These are phyloP conservation scores for Marcusenius ussheri DNA, from an alignment of 2,113 vertebrate species.

Conservation along the genomic window DNA sequence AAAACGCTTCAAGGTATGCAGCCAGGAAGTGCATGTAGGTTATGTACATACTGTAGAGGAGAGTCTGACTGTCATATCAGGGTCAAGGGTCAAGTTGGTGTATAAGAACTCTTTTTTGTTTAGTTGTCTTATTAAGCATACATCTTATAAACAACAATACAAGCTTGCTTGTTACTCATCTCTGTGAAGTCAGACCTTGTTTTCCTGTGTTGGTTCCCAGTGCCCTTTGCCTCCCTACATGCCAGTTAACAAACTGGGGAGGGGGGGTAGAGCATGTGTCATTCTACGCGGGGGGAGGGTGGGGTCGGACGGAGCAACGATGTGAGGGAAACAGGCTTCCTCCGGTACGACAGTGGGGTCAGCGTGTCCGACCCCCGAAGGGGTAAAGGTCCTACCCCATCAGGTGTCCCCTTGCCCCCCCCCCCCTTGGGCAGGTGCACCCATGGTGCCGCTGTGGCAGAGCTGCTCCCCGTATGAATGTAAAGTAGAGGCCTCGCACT, in stretches of 20 bases:
- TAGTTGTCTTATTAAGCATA: conserved; percentile 17
- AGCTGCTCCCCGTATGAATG: conserved; percentile 36
- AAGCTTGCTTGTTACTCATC: conserved; percentile 12
- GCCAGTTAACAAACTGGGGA: conserved; percentile 33
- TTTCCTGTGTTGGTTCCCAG: conserved; percentile 22
- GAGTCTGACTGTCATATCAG: background rate
- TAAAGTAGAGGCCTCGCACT: conserved; percentile 37
- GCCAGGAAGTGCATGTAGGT: background rate
- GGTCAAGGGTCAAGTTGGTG: conserved; percentile 6
- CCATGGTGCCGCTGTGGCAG: conserved; percentile 33
- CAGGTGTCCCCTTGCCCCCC: conserved; percentile 30
- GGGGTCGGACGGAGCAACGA: conserved; percentile 1
- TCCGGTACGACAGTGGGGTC: conserved; percentile 27
- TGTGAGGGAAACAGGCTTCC: conserved; percentile 24
- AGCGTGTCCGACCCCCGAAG: conserved; percentile 20
- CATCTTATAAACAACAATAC: conserved; percentile 16
- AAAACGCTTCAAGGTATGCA: background rate
- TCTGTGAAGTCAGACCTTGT: conserved; percentile 27
- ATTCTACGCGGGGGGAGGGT: background rate
- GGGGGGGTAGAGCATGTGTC: background rate
- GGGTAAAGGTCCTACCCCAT: conserved; percentile 40
- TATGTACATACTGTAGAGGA: background rate
- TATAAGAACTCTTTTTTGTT: background rate
- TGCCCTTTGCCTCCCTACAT: conserved; percentile 40
- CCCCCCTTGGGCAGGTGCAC: conserved; percentile 27